Conservation (phyloP, 2,797 vertebrate species). For the Halcyon leucocephala region DNA sequence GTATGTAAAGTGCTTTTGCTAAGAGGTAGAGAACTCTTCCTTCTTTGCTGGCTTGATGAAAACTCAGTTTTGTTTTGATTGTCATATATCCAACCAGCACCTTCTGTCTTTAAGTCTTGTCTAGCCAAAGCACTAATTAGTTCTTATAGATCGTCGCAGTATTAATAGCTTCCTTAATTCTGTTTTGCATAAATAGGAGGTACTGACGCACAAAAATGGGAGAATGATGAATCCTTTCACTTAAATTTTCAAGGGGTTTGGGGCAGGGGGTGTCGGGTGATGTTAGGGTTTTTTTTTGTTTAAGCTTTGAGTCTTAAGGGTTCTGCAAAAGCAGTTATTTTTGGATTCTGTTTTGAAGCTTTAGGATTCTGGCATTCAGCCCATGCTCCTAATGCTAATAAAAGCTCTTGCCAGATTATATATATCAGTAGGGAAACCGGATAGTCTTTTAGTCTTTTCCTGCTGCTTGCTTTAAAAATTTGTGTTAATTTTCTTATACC, state of each 20-base stretch:
- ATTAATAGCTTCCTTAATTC: constrained; percentile 1
- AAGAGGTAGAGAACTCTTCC: background rate
- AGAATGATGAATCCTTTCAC: background rate
- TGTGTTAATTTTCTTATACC: background rate
- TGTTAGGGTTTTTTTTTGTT: background rate
- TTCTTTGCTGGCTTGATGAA: constrained; percentile 19
- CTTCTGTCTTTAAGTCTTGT: constrained; percentile 3
- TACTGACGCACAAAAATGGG: background rate
- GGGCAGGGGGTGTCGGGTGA: rapidly evolving
- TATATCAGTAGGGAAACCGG: background rate
- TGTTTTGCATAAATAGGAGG: background rate
- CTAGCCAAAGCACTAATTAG: constrained; percentile 3
- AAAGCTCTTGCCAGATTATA: background rate
- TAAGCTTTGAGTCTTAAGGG: background rate
- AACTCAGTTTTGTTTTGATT: constrained; percentile 48
- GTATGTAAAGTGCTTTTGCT: background rate
- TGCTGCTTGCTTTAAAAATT: background rate
- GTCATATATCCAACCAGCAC: background rate
- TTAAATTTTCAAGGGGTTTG: background rate
- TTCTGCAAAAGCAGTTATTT: background rate
- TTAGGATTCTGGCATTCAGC: background rate
- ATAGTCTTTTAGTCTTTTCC: background rate
- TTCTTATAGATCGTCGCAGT: background rate
- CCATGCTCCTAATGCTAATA: background rate
- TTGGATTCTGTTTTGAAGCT: background rate